Conservation (phyloP, 2,797 vertebrate species). For the Cephalopachus bancanus region DNA sequence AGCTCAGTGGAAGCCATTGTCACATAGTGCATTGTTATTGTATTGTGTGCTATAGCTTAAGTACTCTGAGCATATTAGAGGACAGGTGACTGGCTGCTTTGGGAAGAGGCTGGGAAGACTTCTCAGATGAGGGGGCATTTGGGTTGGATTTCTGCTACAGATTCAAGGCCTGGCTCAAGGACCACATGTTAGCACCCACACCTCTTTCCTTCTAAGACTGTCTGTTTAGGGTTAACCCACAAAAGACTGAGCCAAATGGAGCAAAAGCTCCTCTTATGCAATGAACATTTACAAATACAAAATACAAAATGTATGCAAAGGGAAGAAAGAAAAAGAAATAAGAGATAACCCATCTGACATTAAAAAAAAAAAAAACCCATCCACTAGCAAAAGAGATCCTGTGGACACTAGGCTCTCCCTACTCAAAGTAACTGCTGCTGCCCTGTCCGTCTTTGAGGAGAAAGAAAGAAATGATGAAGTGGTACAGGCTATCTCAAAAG, state of each 20-base stretch:
- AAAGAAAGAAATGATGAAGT: neutral
- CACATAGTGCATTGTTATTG: neutral
- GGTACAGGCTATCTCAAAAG: neutral
- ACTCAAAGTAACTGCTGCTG: neutral
- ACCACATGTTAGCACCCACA: neutral
- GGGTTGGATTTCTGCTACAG: neutral
- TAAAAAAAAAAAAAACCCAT: neutral
- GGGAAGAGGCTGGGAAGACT: neutral
- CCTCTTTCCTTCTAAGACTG: neutral
- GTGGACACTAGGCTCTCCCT: neutral
- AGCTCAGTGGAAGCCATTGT: neutral
- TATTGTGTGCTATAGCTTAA: neutral
- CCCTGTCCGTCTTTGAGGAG: neutral
- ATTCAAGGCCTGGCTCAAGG: neutral
- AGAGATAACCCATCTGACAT: neutral
- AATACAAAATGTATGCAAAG: neutral
- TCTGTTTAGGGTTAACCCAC: neutral
- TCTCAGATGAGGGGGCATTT: neutral
- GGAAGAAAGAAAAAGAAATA: neutral
- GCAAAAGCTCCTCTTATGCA: neutral
- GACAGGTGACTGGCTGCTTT: too few relatives aligned
- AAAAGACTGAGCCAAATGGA: neutral
- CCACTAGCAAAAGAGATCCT: neutral
- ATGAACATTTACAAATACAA: too few relatives aligned
- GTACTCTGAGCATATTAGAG: neutral